Evolutionary conservation across 2,113 vertebrate species (phyloP).

Genomic region (Nycticryphes semicollaris): DNA sequence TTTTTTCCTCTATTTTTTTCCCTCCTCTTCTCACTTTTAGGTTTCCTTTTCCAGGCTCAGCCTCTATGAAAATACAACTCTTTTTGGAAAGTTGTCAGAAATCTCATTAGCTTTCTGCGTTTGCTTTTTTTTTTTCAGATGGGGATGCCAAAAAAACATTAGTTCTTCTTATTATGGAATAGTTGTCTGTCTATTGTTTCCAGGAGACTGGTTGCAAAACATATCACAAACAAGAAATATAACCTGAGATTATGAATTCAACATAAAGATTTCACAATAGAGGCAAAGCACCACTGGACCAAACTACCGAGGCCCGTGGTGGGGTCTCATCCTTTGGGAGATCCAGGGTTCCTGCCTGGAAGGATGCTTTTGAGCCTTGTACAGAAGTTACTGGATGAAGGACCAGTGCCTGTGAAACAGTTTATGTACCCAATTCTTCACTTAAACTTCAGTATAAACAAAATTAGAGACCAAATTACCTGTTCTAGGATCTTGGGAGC

Average conservation of each 20-base stretch:
- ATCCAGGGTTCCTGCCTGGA: not conserved
- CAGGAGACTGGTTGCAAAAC: not conserved
- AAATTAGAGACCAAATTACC: not conserved
- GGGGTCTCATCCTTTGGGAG: not conserved
- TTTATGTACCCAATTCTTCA: not conserved
- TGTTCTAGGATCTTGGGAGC: not conserved
- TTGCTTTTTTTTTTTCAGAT: not conserved
- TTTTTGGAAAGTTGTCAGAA: not conserved
- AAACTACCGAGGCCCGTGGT: not conserved
- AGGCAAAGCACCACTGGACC: not conserved
- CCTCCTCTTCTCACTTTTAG: not conserved
- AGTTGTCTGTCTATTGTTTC: not conserved
- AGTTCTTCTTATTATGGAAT: not conserved
- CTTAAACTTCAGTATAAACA: not conserved
- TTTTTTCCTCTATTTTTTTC: too few species aligned
- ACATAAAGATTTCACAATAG: not conserved
- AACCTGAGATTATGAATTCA: not conserved
- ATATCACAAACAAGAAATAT: not conserved
- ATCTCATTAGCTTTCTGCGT: not conserved
- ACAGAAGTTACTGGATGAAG: not conserved
- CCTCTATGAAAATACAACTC: not conserved
- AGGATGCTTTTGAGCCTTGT: not conserved
- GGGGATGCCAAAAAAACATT: not conserved
- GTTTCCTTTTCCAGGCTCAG: not conserved
- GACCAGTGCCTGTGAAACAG: not conserved